A percentile compares a stretch with the other conserved stretches of the same genome.
phyloP scores from a whole-genome alignment of 2,797 vertebrate species.

The Sebastes itinus region DNA sequence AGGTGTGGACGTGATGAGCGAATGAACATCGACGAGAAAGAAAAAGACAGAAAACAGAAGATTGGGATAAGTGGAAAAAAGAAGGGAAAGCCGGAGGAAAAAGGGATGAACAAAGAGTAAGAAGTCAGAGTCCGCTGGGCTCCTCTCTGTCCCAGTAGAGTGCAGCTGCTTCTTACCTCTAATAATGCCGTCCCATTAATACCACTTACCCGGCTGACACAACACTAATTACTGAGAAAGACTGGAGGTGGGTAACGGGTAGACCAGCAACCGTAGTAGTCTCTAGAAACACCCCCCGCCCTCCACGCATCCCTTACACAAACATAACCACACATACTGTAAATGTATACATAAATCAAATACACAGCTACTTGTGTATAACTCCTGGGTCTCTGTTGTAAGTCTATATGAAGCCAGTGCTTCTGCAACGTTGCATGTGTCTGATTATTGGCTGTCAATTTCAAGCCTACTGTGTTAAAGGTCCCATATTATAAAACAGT shows the following conservation, averaged over 20 bases:
- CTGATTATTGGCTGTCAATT: neutral
- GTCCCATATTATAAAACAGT: too few relatives aligned
- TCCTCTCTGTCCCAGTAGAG: slow-evolving; percentile 70
- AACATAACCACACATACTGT: neutral
- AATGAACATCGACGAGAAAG: neutral
- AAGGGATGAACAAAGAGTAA: slow-evolving; percentile 3
- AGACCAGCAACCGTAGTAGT: slow-evolving; percentile 60
- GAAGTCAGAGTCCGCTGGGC: slow-evolving; percentile 30
- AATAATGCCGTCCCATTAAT: slow-evolving; percentile 93
- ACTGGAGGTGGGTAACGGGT: slow-evolving; percentile 83
- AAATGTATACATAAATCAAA: neutral
- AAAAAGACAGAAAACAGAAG: neutral
- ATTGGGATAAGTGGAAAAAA: neutral
- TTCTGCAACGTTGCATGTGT: neutral
- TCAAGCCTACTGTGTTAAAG: neutral
- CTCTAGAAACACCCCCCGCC: neutral
- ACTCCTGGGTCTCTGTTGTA: neutral
- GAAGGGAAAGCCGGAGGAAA: neutral
- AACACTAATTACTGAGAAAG: slow-evolving; percentile 89
- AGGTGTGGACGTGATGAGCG: slow-evolving; percentile 8
- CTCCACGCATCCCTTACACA: neutral
- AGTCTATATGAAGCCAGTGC: neutral
- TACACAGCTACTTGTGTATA: neutral
- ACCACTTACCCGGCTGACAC: slow-evolving; percentile 94
- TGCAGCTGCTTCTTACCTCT: slow-evolving; percentile 82